A percentile compares a stretch with the other conserved stretches of the same genome.
Evolutionary conservation across 2,888 invertebrate species (phyloP).

Genomic region (Mesorhabditis belari): DNA sequence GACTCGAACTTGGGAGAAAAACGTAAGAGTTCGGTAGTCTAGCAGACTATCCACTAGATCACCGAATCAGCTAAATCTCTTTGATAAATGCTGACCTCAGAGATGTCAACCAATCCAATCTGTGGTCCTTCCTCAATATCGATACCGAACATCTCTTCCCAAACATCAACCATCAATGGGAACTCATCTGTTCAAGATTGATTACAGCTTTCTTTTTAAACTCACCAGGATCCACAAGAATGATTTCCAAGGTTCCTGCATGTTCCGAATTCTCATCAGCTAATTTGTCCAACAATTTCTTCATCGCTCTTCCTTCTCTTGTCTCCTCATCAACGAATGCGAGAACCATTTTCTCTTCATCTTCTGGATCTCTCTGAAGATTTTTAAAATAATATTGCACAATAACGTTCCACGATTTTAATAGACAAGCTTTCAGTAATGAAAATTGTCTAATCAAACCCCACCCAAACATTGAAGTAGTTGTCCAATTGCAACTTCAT

Average conservation of each 20-base stretch:
- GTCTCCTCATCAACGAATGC: slow-evolving; percentile 53
- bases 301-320: slow-evolving; percentile 50
- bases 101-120: slow-evolving; percentile 52
- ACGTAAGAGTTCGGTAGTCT: not conserved
- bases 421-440: not conserved
- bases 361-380: slow-evolving; percentile 49
- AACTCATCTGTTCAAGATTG: slow-evolving; percentile 45
- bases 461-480: slow-evolving; percentile 53
- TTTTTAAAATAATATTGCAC: not conserved
- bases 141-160: slow-evolving; percentile 54
- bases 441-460: not conserved
- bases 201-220: not conserved
- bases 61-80: not conserved
- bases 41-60: not conserved
- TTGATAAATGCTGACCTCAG: slow-evolving; percentile 31
- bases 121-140: slow-evolving; percentile 53
- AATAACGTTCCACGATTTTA: not conserved
- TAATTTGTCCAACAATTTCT: slow-evolving; percentile 48
- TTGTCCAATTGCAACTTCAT: slow-evolving; percentile 50
- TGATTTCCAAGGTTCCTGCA: slow-evolving; percentile 52
- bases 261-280: slow-evolving; percentile 53
- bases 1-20: not conserved
- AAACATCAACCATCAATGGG: slow-evolving; percentile 53
- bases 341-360: slow-evolving; percentile 50
- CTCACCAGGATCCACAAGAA: slow-evolving; percentile 51